Base-by-base conservation (phyloP, 2,113 vertebrate species). In the Vimba vimba region DNA sequence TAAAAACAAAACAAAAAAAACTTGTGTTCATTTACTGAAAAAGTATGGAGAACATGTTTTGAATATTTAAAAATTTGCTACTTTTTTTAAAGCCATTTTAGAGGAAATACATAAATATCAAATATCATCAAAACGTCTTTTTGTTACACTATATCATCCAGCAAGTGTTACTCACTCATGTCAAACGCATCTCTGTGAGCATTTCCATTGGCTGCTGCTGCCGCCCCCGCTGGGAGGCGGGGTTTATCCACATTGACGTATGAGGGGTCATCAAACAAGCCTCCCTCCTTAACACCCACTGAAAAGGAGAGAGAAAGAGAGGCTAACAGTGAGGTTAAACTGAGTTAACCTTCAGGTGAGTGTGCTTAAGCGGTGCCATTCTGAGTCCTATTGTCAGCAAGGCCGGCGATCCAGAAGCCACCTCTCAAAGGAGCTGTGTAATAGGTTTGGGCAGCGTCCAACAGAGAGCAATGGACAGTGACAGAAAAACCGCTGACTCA, bases 231-330 rank as follows among this genome's bases (percentile, higher is more conserved):
- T 0, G 88, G 94, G 27, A 92, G 96, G 79, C 97, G 95, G 1
- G 95, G 87, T 90, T 98, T 99, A 88, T 99, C 97, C 90, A 99
- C 97, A 0, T 99, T 99, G 87, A 99, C 98, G 0, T 99, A 99
- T 0, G 98, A 99, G 0, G 98, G 97, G 87, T 99, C 98, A 62
- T 99, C 97, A 2, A 99, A 97, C 60, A 98, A 92, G 17, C 45
- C 94, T 1, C 77, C 89, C 47, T 95, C 93, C 92, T 95, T 96
- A 36, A 90, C 93, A 59, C 94, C 90, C 0, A 93, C 92, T 94
- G 23, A 59, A 62, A 90, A 25, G 93, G 90, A 73, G 13, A 74
- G 39, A 87, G 77, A 0, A 80, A 36, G 17, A 52, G 86, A 11
- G 89, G 87, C 23, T 13, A 36, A 59, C 43, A 92, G 90, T 13